A percentile compares a stretch with the other conserved stretches of the same genome.
phyloP scores from a whole-genome alignment of 2,113 vertebrate species.

The Cairina moschata region DNA sequence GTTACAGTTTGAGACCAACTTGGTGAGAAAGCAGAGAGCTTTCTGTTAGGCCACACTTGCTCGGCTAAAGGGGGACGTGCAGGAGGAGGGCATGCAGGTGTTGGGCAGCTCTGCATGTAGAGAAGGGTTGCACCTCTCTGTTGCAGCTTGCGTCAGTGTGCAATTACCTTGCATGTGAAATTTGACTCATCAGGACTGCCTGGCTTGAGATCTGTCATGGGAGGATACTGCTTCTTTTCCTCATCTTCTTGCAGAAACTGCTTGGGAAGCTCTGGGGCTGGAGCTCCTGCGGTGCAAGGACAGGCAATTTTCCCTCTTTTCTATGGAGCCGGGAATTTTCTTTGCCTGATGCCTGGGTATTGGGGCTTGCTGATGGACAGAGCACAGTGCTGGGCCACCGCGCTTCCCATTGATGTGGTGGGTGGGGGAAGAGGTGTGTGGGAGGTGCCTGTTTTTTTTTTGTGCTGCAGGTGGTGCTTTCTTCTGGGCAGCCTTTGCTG shows the following conservation, averaged over 20 bases:
- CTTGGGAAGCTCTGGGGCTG: rapidly evolving
- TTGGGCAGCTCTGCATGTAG: rapidly evolving
- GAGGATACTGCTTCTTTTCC: background rate
- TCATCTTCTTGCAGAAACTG: background rate
- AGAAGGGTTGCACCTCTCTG: background rate
- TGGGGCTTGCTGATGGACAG: background rate
- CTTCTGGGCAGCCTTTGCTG: rapidly evolving
- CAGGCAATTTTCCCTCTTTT: background rate
- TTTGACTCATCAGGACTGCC: background rate
- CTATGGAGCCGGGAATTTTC: background rate
- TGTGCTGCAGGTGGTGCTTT: conserved; percentile 28
- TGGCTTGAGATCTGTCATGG: background rate
- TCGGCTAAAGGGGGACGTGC: rapidly evolving
- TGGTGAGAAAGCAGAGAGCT: background rate
- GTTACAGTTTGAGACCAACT: background rate
- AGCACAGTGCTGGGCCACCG: rapidly evolving
- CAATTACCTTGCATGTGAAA: background rate
- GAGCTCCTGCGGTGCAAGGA: background rate
- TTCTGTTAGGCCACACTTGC: background rate
- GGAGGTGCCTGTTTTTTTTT: conserved; percentile 16
- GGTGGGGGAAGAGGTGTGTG: background rate
- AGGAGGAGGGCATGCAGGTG: rapidly evolving
- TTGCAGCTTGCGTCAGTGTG: background rate
- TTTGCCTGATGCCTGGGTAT: background rate
- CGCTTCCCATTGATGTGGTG: conserved; percentile 20